Evolutionary conservation across 1,140 invertebrate genomes (phyloP).

Genomic region (Macrotrachela quadricornifera): DNA sequence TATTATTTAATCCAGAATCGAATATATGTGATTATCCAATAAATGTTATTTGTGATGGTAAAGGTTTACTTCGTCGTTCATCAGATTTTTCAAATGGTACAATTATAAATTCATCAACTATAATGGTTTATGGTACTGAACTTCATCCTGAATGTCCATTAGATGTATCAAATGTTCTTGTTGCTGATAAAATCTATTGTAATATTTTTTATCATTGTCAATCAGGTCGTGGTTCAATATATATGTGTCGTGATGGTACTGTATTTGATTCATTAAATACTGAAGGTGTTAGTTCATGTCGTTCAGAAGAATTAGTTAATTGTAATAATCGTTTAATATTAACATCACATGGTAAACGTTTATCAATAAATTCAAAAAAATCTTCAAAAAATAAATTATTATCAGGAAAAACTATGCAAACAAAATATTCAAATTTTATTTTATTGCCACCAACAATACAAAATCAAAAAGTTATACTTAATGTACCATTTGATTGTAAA

Average conservation of each 20-base stretch:
- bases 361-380: background rate
- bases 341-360: background rate
- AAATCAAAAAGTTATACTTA: too few relatives aligned
- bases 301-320: background rate
- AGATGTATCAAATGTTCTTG: background rate
- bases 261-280: background rate
- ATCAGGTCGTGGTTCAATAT: background rate
- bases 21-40: slow-evolving; percentile 9
- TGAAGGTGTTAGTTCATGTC: background rate
- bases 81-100: too few relatives aligned
- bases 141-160: background rate
- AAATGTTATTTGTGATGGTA: slow-evolving; percentile 1
- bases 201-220: slow-evolving; percentile 7
- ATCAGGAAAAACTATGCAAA: too few relatives aligned
- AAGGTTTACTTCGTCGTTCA: background rate
- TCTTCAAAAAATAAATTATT: too few relatives aligned
- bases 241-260: background rate
- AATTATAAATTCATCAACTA: too few relatives aligned
- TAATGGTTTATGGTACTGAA: background rate
- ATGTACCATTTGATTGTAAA: slow-evolving; percentile 1
- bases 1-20: slow-evolving; percentile 2
- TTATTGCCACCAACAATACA: too few relatives aligned
- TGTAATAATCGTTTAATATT: background rate
- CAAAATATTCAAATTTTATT: too few relatives aligned
- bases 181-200: background rate